A percentile compares a stretch with the other conserved stretches of the same genome.
Evolutionary conservation across 2,888 invertebrate species (phyloP).

Genomic region (Pocota personata): DNA sequence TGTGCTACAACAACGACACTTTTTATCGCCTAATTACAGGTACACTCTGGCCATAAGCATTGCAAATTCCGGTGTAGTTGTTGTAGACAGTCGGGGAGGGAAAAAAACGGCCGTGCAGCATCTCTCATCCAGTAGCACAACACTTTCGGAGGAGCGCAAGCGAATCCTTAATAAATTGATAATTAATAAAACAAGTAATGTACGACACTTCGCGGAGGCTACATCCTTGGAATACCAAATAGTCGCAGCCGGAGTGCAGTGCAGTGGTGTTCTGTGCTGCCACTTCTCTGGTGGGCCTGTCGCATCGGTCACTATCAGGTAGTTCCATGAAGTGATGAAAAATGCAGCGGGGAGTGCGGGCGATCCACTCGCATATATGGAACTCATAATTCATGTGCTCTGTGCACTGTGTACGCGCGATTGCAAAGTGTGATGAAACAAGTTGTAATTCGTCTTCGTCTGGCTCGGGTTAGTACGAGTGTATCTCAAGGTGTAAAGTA

Average conservation of each 20-base stretch:
- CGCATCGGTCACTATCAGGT: constrained; percentile 69
- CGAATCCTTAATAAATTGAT: constrained; percentile 78
- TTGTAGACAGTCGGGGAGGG: background rate
- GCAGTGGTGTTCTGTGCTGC: constrained; percentile 45
- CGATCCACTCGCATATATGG: constrained; percentile 68
- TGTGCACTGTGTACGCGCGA: constrained; percentile 33
- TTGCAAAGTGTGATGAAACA: constrained; percentile 71
- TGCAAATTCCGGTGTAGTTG: constrained; percentile 55
- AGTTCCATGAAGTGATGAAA: constrained; percentile 73
- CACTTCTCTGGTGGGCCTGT: constrained; percentile 72
- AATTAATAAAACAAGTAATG: constrained; percentile 80
- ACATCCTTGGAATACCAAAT: constrained; percentile 77
- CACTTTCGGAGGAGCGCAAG: constrained; percentile 54
- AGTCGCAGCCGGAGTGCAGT: constrained; percentile 37
- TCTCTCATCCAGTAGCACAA: constrained; percentile 37
- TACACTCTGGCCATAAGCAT: constrained; percentile 57
- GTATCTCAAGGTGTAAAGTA: constrained; percentile 56
- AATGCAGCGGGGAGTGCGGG: constrained; percentile 31
- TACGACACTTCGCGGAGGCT: constrained; percentile 77
- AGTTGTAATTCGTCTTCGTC: constrained; percentile 74
- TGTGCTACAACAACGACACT: constrained; percentile 34
- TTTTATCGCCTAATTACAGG: constrained; percentile 71
- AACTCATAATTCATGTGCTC: constrained; percentile 70
- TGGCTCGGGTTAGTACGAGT: constrained; percentile 7
- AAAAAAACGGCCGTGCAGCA: constrained; percentile 45